A percentile compares a stretch with the other conserved stretches of the same genome.
Evolutionary conservation across 2,888 invertebrate species (phyloP).

Genomic region (Brassicogethes aeneus): DNA sequence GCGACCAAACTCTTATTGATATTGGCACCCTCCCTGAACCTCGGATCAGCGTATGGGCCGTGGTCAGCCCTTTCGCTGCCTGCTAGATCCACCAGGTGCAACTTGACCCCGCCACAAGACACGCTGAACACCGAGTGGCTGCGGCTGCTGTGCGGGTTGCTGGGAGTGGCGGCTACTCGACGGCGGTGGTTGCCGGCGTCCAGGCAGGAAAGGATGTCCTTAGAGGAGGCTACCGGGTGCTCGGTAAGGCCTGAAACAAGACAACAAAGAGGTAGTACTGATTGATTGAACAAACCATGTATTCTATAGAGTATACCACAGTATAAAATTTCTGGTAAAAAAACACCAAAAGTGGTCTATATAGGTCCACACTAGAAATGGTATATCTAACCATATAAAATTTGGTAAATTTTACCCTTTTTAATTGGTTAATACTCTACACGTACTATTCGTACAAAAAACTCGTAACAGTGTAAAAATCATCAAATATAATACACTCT

Average conservation of each 20-base stretch:
- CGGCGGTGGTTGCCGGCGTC: slow-evolving; percentile 52
- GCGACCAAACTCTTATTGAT: slow-evolving; percentile 76
- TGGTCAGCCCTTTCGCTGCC: slow-evolving; percentile 57
- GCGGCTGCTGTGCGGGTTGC: slow-evolving; percentile 62
- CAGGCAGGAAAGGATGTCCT: slow-evolving; percentile 50
- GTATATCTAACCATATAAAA: too few relatives aligned
- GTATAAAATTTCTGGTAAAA: too few relatives aligned
- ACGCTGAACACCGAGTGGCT: slow-evolving; percentile 67
- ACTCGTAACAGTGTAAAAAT: too few relatives aligned
- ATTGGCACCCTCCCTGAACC: slow-evolving; percentile 56
- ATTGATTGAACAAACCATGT: too few relatives aligned
- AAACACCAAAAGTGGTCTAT: too few relatives aligned
- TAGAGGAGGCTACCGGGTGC: slow-evolving; percentile 49
- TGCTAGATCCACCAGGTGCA: slow-evolving; percentile 56
- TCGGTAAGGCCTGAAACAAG: slow-evolving; percentile 51
- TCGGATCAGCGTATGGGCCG: slow-evolving; percentile 38
- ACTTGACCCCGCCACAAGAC: slow-evolving; percentile 54
- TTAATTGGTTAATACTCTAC: too few relatives aligned
- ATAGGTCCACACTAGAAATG: too few relatives aligned
- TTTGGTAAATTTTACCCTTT: too few relatives aligned
- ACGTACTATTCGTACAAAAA: too few relatives aligned
- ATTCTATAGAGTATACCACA: too few relatives aligned
- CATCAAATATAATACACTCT: too few relatives aligned
- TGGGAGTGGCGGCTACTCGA: slow-evolving; percentile 61
- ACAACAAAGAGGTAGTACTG: slow-evolving; percentile 7